Base-by-base conservation (phyloP, 2,888 invertebrate species). In the Ectemnius cavifrons region DNA sequence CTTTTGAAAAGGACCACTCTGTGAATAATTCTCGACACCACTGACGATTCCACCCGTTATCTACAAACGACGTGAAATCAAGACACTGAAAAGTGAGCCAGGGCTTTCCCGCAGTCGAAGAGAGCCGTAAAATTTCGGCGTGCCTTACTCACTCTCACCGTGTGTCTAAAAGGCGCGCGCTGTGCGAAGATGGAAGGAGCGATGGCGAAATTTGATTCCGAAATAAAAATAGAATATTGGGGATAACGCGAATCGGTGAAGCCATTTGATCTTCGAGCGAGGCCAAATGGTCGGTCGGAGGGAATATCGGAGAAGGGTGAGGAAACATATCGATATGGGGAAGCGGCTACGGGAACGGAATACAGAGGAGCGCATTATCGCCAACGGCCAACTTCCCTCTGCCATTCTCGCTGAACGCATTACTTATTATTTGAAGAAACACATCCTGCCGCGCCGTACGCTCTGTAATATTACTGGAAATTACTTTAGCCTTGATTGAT, bases 221-320 rank as follows among this genome's bases (percentile, higher is more conserved):
- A 86, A 88, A 90, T 90, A 90, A 90, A 90, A 89, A 87, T 89
- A 84, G 88, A 88, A 89, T 89, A 89, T 89, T 84, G 88, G 79
- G 86, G 84, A 88, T 89, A 90, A 90, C 89, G 90, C 89, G 90
- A 90, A 90, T 90, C 90, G 90, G 90, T 90, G 90, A 91, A 91
- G 90, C 90, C 90, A 90, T 90, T 90, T 89, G 89, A 90, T 90
- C 89, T 89, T 83, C 83, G 84, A 84, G 85, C 78, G 80, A 77
- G 76, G 80, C 80, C 78, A 75, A 83, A 85, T 80, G 78, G 84
- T 81, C 81, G 83, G 82, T 79, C 72, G 83, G 67, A 75, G 52
- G 83, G 69, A 37, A 73, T 57, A 47, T 20, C 47, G 74, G 78
- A 68, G 77, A 69, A 63, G 75, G 77, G 73, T 59, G 84, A 71